Evolutionary conservation across 2,113 vertebrate species (phyloP).

Genomic region (Pheucticus melanocephalus): DNA sequence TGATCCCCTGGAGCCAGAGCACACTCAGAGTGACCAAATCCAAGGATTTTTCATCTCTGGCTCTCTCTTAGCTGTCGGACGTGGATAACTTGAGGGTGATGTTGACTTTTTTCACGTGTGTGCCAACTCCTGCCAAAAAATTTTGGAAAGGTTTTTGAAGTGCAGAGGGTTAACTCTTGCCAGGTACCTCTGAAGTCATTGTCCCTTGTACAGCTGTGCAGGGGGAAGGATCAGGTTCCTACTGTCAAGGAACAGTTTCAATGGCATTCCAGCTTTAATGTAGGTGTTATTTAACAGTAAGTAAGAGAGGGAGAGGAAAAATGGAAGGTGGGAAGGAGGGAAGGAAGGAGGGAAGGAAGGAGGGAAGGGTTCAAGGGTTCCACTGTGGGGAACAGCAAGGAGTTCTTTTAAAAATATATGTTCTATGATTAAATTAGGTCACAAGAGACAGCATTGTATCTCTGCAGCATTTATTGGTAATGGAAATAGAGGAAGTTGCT

Average conservation of each 20-base stretch:
- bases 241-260: no score
- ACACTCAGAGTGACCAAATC: not conserved
- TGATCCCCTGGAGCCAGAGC: not conserved
- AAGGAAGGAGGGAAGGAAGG: no score
- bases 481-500: not conserved
- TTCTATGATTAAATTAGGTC: not conserved
- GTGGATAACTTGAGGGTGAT: not conserved
- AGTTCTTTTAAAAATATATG: not conserved
- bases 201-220: not conserved
- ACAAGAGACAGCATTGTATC: no score
- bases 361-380: no score
- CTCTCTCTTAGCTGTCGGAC: rapidly evolving
- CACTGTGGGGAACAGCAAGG: not conserved
- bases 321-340: no score
- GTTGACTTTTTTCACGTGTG: not conserved
- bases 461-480: not conserved
- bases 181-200: not conserved
- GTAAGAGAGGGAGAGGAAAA: no score
- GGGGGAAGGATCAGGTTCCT: not conserved
- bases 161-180: not conserved
- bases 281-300: not conserved
- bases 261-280: not conserved
- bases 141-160: not conserved
- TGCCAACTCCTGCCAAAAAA: rapidly evolving
- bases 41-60: not conserved